phyloP scores from a whole-genome alignment of 2,113 vertebrate genomes.

The Saimiri boliviensis region DNA sequence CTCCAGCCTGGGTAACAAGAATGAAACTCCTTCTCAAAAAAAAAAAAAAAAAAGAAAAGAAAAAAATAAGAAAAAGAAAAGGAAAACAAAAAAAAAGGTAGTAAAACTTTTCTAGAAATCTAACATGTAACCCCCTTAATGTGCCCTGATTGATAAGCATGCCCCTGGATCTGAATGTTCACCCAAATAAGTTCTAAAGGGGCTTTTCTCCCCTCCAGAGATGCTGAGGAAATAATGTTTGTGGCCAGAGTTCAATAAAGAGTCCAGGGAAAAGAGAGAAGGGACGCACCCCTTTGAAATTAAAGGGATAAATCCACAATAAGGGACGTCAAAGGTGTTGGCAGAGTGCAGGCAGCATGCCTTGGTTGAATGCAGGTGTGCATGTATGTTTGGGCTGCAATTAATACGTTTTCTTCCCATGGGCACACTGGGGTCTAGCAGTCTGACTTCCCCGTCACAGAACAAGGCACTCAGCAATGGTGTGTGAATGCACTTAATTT shows the following conservation, averaged over 20 bases:
- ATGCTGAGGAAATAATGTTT: neutral
- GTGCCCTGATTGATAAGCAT: neutral
- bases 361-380: neutral
- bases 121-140: neutral
- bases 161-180: neutral
- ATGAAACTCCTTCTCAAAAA: no score
- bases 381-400: constrained; percentile 18
- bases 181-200: neutral
- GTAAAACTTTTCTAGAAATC: neutral
- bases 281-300: constrained; percentile 74
- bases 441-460: constrained; percentile 75
- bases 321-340: constrained; percentile 57
- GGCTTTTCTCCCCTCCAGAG: neutral
- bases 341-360: constrained; percentile 59
- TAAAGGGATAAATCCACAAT: constrained; percentile 62
- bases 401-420: constrained; percentile 78
- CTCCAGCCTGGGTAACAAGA: no score
- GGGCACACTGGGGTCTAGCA: constrained; percentile 78
- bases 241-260: neutral
- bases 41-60: no score
- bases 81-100: neutral
- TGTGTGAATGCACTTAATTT: constrained; percentile 79
- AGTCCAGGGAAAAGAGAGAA: neutral
- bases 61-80: no score
- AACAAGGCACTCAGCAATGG: constrained; percentile 55